Evolutionary conservation across 2,113 vertebrate species (phyloP).

Genomic region (Corythaixoides concolor): DNA sequence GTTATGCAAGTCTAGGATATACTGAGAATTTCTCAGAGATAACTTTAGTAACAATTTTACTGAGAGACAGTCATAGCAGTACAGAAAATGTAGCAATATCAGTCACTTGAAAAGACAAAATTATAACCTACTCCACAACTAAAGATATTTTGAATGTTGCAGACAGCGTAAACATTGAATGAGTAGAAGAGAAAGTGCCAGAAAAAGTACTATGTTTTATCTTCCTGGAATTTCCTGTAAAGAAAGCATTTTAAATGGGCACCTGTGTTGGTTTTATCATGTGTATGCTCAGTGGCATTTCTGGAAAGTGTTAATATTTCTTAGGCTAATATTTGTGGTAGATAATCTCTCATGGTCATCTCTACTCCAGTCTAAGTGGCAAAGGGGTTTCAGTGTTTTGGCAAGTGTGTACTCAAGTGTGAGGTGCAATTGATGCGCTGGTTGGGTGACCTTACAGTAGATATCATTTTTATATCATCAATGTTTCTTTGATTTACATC

Average conservation of each 20-base stretch:
- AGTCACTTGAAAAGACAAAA: background rate
- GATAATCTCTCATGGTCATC: background rate
- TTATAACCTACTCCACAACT: background rate
- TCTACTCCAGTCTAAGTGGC: background rate
- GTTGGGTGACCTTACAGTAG: background rate
- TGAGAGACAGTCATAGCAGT: background rate
- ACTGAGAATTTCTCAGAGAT: background rate
- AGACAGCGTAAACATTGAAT: background rate
- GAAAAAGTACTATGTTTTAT: background rate
- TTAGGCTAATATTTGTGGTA: background rate
- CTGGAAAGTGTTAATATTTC: background rate
- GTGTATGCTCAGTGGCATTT: background rate
- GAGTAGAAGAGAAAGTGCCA: background rate
- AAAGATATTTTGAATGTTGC: background rate
- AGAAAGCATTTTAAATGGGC: background rate
- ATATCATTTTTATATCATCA: background rate
- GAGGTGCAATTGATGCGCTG: background rate
- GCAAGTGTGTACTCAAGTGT: background rate
- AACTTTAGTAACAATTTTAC: background rate
- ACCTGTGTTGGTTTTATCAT: background rate
- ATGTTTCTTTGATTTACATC: background rate
- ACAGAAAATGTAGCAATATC: background rate
- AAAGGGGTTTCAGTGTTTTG: background rate
- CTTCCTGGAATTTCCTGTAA: background rate
- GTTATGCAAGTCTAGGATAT: fast-evolving